A percentile compares a stretch with the other conserved stretches of the same genome.
phyloP scores from a whole-genome alignment of 2,888 invertebrate genomes.

The Acanthococcus lagerstroemiae region DNA sequence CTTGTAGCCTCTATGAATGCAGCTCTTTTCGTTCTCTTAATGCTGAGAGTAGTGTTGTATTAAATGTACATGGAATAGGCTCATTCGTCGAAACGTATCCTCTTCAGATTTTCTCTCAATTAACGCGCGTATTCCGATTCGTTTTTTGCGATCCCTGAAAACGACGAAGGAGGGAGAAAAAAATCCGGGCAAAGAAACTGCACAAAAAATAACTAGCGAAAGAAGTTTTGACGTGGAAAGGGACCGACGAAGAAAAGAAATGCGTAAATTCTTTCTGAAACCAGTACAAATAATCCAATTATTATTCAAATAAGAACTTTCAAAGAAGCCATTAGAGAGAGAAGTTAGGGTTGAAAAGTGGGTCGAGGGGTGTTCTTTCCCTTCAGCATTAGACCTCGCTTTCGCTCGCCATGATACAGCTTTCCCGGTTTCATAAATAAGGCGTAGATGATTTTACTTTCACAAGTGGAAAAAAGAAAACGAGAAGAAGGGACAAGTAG shows the following conservation, averaged over 20 bases:
- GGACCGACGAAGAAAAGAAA: constrained; percentile 15
- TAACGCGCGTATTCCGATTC: no score
- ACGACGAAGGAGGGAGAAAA: no score
- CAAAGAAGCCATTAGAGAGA: constrained; percentile 29
- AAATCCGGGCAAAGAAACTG: no score
- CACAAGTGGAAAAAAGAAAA: no score
- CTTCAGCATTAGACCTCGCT: not conserved
- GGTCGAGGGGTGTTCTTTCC: constrained; percentile 15
- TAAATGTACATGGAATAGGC: no score
- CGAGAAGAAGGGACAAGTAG: not conserved
- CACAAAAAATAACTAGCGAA: no score
- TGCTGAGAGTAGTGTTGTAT: no score
- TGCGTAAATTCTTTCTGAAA: constrained; percentile 28
- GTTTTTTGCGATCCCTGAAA: no score
- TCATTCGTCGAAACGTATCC: no score
- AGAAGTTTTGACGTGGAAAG: constrained; percentile 1
- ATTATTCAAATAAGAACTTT: constrained; percentile 31
- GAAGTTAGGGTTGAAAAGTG: constrained; percentile 4
- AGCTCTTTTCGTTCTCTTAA: no score
- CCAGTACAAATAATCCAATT: constrained; percentile 30
- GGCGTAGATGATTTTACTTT: constrained; percentile 26
- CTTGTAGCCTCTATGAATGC: no score
- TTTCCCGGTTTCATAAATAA: constrained; percentile 42
- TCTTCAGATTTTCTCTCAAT: no score
- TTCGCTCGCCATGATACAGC: constrained; percentile 35